Percentiles rank a stretch among this genome's conserved stretches.
phyloP scores from a whole-genome alignment of 2,797 vertebrate species.

The Echiichthys vipera region DNA sequence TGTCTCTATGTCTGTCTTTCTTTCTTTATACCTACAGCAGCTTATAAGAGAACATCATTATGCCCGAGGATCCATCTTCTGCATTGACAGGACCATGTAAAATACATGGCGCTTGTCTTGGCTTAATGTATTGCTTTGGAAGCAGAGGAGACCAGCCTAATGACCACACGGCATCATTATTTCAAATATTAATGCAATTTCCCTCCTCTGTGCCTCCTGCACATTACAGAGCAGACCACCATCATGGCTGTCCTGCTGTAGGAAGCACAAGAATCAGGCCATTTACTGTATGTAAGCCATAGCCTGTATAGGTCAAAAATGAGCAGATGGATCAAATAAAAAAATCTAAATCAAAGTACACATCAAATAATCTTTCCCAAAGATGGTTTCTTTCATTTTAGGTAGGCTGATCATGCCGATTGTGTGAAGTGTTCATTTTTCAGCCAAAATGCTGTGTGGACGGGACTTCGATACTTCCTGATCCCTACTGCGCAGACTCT shows the following conservation, averaged over 20 bases:
- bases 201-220: conserved; percentile 60
- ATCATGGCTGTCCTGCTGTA: not conserved
- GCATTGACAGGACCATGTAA: conserved; percentile 78
- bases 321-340: no score
- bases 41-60: conserved; percentile 72
- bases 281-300: no score
- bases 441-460: no score
- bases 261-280: not conserved
- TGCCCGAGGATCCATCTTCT: conserved; percentile 74
- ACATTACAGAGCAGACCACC: conserved; percentile 26
- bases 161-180: conserved; percentile 70
- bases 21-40: conserved; percentile 23
- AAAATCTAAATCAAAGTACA: no score
- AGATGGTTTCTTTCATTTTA: no score
- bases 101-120: conserved; percentile 85
- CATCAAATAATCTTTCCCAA: no score
- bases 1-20: not conserved
- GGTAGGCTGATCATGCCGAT: no score
- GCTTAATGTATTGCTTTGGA: conserved; percentile 85
- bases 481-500: no score
- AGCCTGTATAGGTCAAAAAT: no score
- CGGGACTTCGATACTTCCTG: no score
- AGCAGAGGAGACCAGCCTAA: conserved; percentile 80
- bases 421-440: no score
- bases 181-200: conserved; percentile 77